phyloP scores from a whole-genome alignment of 1,140 invertebrate genomes.

The Heliconius congener region DNA sequence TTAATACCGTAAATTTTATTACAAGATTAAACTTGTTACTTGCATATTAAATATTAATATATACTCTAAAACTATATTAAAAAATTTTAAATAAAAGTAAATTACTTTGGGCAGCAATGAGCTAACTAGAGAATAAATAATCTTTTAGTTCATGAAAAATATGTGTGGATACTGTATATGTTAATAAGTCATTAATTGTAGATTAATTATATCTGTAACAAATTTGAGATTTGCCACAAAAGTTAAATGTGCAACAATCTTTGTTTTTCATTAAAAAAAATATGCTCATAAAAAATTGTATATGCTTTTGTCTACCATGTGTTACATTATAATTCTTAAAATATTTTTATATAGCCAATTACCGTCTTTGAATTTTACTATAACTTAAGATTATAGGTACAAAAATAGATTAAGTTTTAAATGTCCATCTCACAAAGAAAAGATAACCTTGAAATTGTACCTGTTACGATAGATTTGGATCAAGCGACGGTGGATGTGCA shows the following conservation, averaged over 20 bases:
- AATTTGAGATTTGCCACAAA: neutral
- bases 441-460: conserved; percentile 1
- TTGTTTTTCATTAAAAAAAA: no score
- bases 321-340: neutral
- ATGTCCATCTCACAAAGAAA: neutral
- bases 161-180: neutral
- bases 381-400: neutral
- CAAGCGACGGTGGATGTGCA: conserved; percentile 7
- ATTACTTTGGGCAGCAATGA: neutral
- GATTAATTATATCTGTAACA: neutral
- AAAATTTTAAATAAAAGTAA: neutral
- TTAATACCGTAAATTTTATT: neutral
- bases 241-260: no score
- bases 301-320: no score
- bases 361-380: neutral
- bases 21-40: neutral
- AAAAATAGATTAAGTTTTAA: neutral
- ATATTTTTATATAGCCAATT: neutral
- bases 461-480: conserved; percentile 5
- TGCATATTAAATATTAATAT: neutral
- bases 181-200: neutral
- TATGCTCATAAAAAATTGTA: no score
- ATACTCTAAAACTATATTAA: neutral
- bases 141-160: neutral
- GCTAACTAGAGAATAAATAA: neutral